Conservation (phyloP, 2,797 vertebrate species). For the Galaxias olidus region DNA sequence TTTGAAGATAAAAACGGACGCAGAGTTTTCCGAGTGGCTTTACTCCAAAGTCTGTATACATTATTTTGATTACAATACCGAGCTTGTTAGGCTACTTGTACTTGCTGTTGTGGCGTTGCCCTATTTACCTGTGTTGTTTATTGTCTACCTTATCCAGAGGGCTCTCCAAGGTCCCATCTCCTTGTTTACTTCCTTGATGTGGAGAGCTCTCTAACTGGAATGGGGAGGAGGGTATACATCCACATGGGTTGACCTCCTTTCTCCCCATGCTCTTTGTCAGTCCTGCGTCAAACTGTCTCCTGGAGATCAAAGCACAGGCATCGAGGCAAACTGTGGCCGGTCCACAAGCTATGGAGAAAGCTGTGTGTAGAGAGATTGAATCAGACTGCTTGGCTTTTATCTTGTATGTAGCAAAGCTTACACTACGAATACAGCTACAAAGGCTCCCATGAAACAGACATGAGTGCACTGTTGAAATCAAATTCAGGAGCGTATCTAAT, state of each 20-base stretch:
- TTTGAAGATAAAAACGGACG: too few species aligned
- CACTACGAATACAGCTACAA: too few species aligned
- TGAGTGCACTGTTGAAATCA: too few species aligned
- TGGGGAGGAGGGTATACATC: constrained; percentile 7
- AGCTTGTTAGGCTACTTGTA: too few species aligned
- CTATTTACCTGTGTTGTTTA: constrained; percentile 15
- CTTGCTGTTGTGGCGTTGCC: constrained; percentile 7
- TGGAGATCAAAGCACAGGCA: constrained; percentile 42
- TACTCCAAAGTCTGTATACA: too few species aligned
- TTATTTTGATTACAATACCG: too few species aligned
- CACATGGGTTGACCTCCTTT: neutral
- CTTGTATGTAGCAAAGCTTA: too few species aligned
- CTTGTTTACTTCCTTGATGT: constrained; percentile 32
- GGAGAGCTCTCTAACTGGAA: constrained; percentile 32
- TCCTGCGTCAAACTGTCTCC: constrained; percentile 17
- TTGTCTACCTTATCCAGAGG: constrained; percentile 19
- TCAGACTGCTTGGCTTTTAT: neutral
- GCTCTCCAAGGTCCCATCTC: constrained; percentile 9
- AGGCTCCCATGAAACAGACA: too few species aligned
- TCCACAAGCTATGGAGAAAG: neutral
- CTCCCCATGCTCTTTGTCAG: constrained; percentile 15
- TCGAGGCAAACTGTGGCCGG: neutral
- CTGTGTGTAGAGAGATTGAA: neutral
- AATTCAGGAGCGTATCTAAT: neutral
- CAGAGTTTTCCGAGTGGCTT: too few species aligned